Evolutionary conservation across 2,113 vertebrate species (phyloP).

Genomic region (Phyllopteryx taeniolatus): DNA sequence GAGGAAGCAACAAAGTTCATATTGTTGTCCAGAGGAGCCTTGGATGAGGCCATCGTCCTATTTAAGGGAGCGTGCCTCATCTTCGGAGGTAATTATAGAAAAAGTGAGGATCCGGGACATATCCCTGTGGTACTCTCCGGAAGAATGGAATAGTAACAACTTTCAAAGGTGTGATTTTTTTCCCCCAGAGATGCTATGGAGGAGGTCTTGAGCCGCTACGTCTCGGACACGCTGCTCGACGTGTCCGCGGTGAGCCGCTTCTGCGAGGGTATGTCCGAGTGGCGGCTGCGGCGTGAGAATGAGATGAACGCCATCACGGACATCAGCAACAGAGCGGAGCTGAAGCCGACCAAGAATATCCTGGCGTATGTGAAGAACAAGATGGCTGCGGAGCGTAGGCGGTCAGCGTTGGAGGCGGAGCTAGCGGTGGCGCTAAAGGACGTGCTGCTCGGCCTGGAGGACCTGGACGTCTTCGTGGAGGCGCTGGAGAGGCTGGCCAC

Average conservation of each 20-base stretch:
- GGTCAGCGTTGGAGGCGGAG: constrained; percentile 50
- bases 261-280: constrained; percentile 21
- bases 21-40: too few relatives aligned
- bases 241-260: constrained; percentile 38
- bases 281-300: constrained; percentile 28
- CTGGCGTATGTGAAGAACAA: constrained; percentile 40
- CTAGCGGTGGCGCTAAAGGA: constrained; percentile 46
- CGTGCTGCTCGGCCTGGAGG: constrained; percentile 54
- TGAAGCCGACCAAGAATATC: constrained; percentile 27
- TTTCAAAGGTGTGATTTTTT: neutral
- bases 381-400: constrained; percentile 21
- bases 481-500: constrained; percentile 70
- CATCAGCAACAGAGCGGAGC: constrained; percentile 20
- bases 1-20: too few relatives aligned
- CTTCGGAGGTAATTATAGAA: neutral
- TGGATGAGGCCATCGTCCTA: too few relatives aligned
- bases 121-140: neutral
- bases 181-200: constrained; percentile 28
- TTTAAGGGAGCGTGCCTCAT: too few relatives aligned
- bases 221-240: constrained; percentile 31
- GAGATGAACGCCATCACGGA: constrained; percentile 44
- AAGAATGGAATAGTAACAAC: neutral
- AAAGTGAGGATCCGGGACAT: neutral
- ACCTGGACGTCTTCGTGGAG: constrained; percentile 61
- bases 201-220: constrained; percentile 29